phyloP scores from a whole-genome alignment of 2,113 vertebrate genomes.

The Carollia perspicillata region DNA sequence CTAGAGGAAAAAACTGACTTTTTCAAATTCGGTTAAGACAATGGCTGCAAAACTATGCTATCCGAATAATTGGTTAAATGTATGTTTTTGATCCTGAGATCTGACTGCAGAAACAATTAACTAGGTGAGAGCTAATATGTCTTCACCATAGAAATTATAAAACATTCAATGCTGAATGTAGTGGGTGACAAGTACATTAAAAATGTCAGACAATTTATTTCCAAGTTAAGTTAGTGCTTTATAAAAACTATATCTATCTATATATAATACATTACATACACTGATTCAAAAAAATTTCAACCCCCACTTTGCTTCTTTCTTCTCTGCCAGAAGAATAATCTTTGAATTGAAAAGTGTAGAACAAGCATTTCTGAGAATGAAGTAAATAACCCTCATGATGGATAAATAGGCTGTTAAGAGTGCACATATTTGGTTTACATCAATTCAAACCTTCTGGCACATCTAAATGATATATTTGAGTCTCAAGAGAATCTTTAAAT shows the following conservation, averaged over 20 bases:
- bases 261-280: neutral
- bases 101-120: neutral
- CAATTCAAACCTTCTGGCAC: neutral
- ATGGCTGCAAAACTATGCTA: neutral
- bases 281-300: neutral
- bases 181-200: neutral
- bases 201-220: neutral
- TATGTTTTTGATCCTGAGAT: neutral
- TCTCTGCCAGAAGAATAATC: neutral
- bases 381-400: neutral
- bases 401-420: neutral
- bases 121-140: neutral
- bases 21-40: neutral
- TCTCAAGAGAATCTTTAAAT: neutral
- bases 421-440: neutral
- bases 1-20: neutral
- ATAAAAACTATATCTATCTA: neutral
- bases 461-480: neutral
- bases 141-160: neutral
- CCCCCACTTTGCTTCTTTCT: neutral
- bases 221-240: neutral
- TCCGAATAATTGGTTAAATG: neutral
- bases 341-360: neutral
- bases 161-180: neutral
- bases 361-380: neutral